phyloP scores from a whole-genome alignment of 2,113 vertebrate genomes.

The Centrocercus urophasianus region DNA sequence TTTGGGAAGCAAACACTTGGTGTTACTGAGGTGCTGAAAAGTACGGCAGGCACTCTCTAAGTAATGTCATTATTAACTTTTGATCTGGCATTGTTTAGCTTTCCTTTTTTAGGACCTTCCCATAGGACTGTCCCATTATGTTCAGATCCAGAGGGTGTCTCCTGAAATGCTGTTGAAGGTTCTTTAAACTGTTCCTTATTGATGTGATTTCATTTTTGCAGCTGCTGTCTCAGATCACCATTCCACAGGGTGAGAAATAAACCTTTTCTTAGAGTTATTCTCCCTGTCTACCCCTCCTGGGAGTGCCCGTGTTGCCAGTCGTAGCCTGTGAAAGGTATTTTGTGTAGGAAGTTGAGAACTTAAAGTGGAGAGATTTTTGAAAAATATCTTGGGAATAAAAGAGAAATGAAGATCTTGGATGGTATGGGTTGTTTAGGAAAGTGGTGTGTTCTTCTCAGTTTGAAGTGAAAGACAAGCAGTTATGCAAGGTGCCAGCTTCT shows the following conservation, averaged over 20 bases:
- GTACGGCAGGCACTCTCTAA: not conserved
- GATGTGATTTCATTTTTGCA: not conserved
- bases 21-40: not conserved
- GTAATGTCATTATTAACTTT: not conserved
- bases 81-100: not conserved
- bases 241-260: not conserved
- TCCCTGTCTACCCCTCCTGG: not conserved
- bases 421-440: not conserved
- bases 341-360: not conserved
- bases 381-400: not conserved
- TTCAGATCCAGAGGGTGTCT: not conserved
- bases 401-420: not conserved
- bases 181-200: not conserved
- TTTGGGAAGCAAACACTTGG: not conserved
- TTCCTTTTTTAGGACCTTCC: not conserved
- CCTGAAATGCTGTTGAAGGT: not conserved
- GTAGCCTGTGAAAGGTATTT: not conserved
- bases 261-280: not conserved
- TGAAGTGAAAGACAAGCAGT: not conserved
- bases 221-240: not conserved
- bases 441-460: not conserved
- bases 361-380: not conserved
- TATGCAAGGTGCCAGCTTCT: not conserved
- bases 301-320: not conserved
- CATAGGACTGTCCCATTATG: not conserved